Percentiles rank a stretch among this genome's conserved stretches.
Evolutionary conservation across 2,888 invertebrate genomes (phyloP).

Genomic region (Caenorhabditis plicata): DNA sequence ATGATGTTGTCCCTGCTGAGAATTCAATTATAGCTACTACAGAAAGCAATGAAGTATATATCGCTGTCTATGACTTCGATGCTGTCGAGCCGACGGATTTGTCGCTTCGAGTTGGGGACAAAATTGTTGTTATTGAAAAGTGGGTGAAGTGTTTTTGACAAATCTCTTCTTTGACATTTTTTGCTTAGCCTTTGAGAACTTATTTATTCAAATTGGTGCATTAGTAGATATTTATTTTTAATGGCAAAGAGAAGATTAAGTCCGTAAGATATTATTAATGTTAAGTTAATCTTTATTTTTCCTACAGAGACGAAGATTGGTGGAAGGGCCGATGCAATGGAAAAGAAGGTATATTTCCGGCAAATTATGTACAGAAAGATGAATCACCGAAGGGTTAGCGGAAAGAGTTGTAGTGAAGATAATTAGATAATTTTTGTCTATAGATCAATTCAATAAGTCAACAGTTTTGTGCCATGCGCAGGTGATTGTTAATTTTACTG

Average conservation of each 20-base stretch:
- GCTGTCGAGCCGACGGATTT: conserved; percentile 88
- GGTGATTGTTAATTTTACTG: conserved; percentile 68
- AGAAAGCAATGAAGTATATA: conserved; percentile 70
- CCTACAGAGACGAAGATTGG: conserved; percentile 93
- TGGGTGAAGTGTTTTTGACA: conserved; percentile 5
- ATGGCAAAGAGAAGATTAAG: background rate
- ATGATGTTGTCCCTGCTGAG: conserved; percentile 23
- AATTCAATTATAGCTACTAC: background rate
- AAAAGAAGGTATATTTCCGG: conserved; percentile 89
- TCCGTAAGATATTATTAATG: background rate
- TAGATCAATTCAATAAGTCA: too few relatives aligned
- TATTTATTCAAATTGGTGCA: conserved; percentile 5
- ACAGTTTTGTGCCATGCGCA: conserved; percentile 24
- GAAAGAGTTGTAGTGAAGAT: background rate
- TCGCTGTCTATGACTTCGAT: conserved; percentile 85
- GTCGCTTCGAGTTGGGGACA: conserved; percentile 46
- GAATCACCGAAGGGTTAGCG: too few relatives aligned
- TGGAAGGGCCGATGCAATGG: conserved; percentile 82
- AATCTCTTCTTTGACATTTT: background rate
- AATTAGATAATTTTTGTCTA: background rate
- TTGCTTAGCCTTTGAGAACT: conserved; percentile 5
- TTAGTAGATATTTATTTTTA: conserved; percentile 4
- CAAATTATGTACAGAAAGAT: conserved; percentile 79
- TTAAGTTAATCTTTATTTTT: conserved; percentile 3
- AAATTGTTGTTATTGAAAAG: conserved; percentile 42